Evolutionary conservation across 2,797 vertebrate genomes (phyloP).

Genomic region (Acipenser transmontanus): DNA sequence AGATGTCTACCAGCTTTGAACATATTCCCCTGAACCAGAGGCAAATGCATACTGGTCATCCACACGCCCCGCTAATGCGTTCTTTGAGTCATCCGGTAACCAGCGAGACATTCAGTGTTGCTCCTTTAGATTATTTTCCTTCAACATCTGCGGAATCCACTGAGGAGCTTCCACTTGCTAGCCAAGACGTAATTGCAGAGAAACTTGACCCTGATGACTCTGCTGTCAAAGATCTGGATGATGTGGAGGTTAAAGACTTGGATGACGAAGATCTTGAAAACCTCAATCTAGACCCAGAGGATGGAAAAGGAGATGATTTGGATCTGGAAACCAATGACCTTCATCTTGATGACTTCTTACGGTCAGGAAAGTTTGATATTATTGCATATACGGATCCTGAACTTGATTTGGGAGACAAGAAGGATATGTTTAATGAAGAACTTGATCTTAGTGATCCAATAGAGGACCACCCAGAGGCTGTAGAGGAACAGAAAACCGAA

Average conservation of each 20-base stretch:
- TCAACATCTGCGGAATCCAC: conserved; percentile 52
- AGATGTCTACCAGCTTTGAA: conserved; percentile 70
- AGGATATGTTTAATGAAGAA: conserved; percentile 92
- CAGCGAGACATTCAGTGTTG: conserved; percentile 62
- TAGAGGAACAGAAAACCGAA: conserved; percentile 48
- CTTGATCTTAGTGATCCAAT: conserved; percentile 88
- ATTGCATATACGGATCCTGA: conserved; percentile 97
- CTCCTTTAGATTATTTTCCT: conserved; percentile 51
- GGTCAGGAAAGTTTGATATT: conserved; percentile 93
- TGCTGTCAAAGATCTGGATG: conserved; percentile 91
- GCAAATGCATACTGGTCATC: conserved; percentile 51
- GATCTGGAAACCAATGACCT: conserved; percentile 94
- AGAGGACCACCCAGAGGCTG: conserved; percentile 70
- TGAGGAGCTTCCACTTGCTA: conserved; percentile 38
- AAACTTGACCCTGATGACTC: conserved; percentile 91
- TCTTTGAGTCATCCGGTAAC: conserved; percentile 74
- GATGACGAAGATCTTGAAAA: conserved; percentile 96
- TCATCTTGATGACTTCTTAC: conserved; percentile 91
- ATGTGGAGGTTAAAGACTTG: conserved; percentile 94
- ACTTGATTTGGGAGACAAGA: conserved; percentile 87
- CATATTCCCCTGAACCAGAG: conserved; percentile 70
- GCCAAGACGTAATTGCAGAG: conserved; percentile 68
- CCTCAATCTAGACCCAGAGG: conserved; percentile 89
- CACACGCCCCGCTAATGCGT: conserved; percentile 65
- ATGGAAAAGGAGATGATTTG: conserved; percentile 85